Conservation (phyloP, 2,797 vertebrate genomes). For the Poecilia gillii region DNA sequence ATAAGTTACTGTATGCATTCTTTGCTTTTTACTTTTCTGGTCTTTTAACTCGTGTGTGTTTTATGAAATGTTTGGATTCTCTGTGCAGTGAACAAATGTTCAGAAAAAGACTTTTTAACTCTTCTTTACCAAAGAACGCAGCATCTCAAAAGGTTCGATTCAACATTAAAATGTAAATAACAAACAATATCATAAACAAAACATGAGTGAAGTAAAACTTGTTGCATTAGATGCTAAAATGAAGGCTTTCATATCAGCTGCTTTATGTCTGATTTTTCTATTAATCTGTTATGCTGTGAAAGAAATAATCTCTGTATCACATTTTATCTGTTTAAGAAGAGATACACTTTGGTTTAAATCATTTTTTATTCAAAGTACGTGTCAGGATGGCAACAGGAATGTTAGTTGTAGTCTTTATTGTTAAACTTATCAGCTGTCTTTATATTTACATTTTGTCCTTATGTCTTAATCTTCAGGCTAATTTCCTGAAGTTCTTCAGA, state of each 20-base stretch:
- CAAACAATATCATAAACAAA: slow-evolving; percentile 18
- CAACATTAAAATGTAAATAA: slow-evolving; percentile 27
- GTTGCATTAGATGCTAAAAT: slow-evolving; percentile 22
- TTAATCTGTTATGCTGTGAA: slow-evolving; percentile 30
- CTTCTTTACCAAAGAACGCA: slow-evolving; percentile 79
- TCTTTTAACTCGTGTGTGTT: slow-evolving; percentile 66
- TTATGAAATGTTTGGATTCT: slow-evolving; percentile 38
- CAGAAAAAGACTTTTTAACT: slow-evolving; percentile 35
- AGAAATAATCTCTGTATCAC: slow-evolving; percentile 21
- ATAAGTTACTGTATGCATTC: slow-evolving; percentile 66
- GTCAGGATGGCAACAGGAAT: not conserved
- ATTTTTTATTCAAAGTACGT: not conserved
- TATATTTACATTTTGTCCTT: not conserved
- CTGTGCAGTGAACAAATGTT: slow-evolving; percentile 37
- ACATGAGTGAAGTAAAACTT: slow-evolving; percentile 28
- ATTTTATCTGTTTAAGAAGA: slow-evolving; percentile 39
- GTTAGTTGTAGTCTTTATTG: slow-evolving; percentile 10
- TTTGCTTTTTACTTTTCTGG: slow-evolving; percentile 58
- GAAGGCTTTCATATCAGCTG: slow-evolving; percentile 42
- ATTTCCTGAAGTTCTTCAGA: not conserved
- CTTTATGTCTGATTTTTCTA: slow-evolving; percentile 38
- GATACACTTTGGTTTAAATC: slow-evolving; percentile 18
- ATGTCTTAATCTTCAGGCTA: not conserved
- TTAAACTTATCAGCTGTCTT: not conserved
- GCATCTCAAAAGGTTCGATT: slow-evolving; percentile 38